phyloP scores from a whole-genome alignment of 2,113 vertebrate species.

The Zosterops japonicus region DNA sequence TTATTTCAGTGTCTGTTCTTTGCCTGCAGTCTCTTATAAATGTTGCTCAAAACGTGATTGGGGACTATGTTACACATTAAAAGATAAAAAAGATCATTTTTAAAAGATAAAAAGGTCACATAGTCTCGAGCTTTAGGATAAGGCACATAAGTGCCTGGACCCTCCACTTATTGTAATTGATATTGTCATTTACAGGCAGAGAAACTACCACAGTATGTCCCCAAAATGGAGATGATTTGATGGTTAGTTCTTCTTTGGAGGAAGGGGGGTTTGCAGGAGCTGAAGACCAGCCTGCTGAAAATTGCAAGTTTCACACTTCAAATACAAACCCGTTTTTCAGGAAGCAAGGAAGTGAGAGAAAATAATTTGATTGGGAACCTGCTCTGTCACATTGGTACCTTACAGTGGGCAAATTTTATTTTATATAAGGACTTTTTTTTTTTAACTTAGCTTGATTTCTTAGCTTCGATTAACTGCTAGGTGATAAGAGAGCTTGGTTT shows the following conservation, averaged over 20 bases:
- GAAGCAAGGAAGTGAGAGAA: neutral
- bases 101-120: neutral
- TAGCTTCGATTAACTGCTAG: neutral
- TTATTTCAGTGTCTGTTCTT: neutral
- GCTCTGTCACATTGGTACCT: neutral
- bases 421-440: neutral
- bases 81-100: neutral
- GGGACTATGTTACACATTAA: neutral
- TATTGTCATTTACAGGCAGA: neutral
- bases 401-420: neutral
- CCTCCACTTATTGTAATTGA: neutral
- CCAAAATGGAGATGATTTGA: neutral
- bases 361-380: neutral
- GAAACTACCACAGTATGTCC: neutral
- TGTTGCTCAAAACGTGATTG: rapidly evolving
- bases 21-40: neutral
- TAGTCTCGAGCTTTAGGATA: neutral
- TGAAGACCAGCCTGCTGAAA: neutral
- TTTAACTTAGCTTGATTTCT: neutral
- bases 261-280: neutral
- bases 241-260: neutral
- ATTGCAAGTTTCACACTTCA: neutral
- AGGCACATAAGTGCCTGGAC: neutral
- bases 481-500: neutral
- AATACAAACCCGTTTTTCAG: neutral